Conservation (phyloP, 2,113 vertebrate species). For the Nycticryphes semicollaris region DNA sequence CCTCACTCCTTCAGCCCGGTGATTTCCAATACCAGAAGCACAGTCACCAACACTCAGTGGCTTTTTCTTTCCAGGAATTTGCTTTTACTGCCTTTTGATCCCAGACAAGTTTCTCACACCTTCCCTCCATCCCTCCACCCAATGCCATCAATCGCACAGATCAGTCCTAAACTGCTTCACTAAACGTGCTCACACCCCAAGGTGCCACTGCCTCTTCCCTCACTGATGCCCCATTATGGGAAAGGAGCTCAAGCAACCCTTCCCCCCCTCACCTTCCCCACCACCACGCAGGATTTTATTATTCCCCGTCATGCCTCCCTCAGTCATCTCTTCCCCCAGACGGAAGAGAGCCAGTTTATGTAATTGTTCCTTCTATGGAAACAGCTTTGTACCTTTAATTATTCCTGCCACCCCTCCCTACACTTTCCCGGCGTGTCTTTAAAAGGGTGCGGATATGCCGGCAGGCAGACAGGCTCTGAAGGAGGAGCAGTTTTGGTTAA, state of each 20-base stretch:
- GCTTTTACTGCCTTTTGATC: background rate
- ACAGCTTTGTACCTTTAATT: constrained; percentile 57
- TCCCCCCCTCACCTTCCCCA: background rate
- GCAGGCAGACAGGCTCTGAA: background rate
- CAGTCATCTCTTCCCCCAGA: constrained; percentile 64
- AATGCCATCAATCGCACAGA: background rate
- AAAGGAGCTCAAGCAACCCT: background rate
- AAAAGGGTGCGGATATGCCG: constrained; percentile 41
- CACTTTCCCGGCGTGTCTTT: constrained; percentile 44
- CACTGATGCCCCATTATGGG: background rate
- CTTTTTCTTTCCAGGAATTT: background rate
- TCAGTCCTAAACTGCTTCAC: background rate
- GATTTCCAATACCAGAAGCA: background rate
- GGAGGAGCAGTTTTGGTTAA: background rate
- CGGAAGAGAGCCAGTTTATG: constrained; percentile 54
- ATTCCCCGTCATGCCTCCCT: constrained; percentile 44
- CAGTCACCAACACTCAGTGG: accelerated
- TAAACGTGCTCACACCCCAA: accelerated
- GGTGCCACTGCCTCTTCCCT: background rate
- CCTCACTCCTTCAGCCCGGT: background rate
- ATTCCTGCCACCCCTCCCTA: constrained; percentile 53
- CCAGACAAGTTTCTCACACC: background rate
- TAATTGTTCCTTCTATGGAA: constrained; percentile 71
- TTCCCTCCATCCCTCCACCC: background rate
- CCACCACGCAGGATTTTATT: background rate